Evolutionary conservation across 2,113 vertebrate species (phyloP).

Genomic region (Etheostoma spectabile): DNA sequence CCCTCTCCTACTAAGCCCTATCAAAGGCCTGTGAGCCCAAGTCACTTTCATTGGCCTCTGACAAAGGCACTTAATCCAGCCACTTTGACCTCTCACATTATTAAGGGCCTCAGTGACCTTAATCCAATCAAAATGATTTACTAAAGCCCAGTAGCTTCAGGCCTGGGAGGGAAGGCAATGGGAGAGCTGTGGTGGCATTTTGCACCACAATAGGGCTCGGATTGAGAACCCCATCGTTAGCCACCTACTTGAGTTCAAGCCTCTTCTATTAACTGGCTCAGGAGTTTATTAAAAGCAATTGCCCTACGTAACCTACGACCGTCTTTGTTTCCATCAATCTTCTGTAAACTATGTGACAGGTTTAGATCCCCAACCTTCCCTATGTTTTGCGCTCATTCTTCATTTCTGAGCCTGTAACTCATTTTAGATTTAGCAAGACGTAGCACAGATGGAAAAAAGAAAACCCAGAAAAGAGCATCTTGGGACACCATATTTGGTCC

Average conservation of each 20-base stretch:
- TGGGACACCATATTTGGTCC: too few species aligned
- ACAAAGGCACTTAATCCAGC: constrained; percentile 93
- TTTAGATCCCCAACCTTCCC: constrained; percentile 64
- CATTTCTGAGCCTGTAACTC: constrained; percentile 11
- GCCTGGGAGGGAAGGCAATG: constrained; percentile 78
- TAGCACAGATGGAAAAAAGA: neutral
- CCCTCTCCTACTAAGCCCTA: constrained; percentile 80
- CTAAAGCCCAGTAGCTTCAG: constrained; percentile 87
- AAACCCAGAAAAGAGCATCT: neutral
- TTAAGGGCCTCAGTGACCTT: constrained; percentile 93
- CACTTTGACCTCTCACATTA: constrained; percentile 94
- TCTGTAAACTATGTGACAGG: constrained; percentile 83
- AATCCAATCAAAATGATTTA: constrained; percentile 99
- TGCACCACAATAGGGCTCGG: constrained; percentile 88
- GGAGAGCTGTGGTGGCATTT: constrained; percentile 85
- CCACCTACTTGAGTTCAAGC: constrained; percentile 86
- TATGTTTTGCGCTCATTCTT: constrained; percentile 5
- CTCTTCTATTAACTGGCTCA: constrained; percentile 87
- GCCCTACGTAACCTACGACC: constrained; percentile 71
- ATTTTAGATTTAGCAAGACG: constrained; percentile 12
- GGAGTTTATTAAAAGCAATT: constrained; percentile 92
- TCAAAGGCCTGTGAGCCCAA: constrained; percentile 82
- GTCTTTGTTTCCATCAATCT: constrained; percentile 82
- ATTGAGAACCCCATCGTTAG: constrained; percentile 89
- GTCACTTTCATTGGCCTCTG: constrained; percentile 77